These are phyloP conservation scores for Microdon myrmicae DNA, from an alignment of 2,888 invertebrate species.

Conservation along the genomic window DNA sequence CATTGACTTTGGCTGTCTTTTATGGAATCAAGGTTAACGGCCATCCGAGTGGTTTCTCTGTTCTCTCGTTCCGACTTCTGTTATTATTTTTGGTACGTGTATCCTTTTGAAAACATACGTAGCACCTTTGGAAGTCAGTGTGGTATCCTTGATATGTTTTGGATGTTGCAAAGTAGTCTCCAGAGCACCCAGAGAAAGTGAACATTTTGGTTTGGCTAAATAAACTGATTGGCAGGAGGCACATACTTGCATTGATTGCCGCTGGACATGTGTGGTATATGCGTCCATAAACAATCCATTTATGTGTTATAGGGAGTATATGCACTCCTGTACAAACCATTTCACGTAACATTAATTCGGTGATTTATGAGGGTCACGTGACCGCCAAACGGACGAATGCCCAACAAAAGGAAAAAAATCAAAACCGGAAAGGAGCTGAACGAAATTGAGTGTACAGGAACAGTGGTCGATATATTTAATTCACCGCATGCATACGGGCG, in stretches of 20 bases:
- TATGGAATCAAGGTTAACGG: slow-evolving; percentile 68
- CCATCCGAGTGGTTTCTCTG: slow-evolving; percentile 53
- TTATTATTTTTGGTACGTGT: too few species aligned
- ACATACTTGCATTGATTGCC: slow-evolving; percentile 35
- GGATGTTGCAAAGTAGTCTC: slow-evolving; percentile 14
- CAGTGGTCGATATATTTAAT: slow-evolving; percentile 45
- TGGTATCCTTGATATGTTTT: too few species aligned
- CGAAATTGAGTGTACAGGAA: slow-evolving; percentile 9
- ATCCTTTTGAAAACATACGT: too few species aligned
- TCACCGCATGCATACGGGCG: slow-evolving; percentile 41
- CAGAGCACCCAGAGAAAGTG: slow-evolving; percentile 26
- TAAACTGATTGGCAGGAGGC: slow-evolving; percentile 26
- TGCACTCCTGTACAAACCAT: slow-evolving; percentile 62
- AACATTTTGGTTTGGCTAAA: slow-evolving; percentile 16
- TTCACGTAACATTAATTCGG: slow-evolving; percentile 68
- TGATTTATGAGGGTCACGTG: slow-evolving; percentile 69
- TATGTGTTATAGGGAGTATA: slow-evolving; percentile 49
- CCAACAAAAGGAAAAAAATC: slow-evolving; percentile 36
- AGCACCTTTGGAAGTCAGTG: slow-evolving; percentile 33
- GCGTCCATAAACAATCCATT: slow-evolving; percentile 63
- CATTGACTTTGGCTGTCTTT: slow-evolving; percentile 39
- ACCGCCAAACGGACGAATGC: slow-evolving; percentile 66
- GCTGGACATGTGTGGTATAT: slow-evolving; percentile 15
- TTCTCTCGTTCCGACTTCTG: slow-evolving; percentile 34
- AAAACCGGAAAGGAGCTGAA: slow-evolving; percentile 19